A percentile compares a stretch with the other conserved stretches of the same genome.
These are phyloP conservation scores for Rallus limicola DNA, from an alignment of 2,113 vertebrate species.

Conservation along the genomic window DNA sequence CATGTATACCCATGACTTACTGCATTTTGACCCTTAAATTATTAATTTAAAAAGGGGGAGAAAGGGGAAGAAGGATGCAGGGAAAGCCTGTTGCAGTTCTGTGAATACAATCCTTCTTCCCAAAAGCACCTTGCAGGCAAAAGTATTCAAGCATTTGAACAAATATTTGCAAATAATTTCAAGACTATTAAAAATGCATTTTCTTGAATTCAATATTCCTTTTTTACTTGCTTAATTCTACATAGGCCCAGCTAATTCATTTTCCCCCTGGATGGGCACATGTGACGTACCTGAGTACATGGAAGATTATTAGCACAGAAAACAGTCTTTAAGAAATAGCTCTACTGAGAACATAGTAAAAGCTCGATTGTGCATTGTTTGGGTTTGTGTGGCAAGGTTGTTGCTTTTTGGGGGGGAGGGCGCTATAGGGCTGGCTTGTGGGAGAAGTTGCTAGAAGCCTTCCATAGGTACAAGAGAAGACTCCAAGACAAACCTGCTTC, in stretches of 20 bases:
- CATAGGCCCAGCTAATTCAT: not conserved
- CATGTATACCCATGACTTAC: not conserved
- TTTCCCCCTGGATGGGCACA: not conserved
- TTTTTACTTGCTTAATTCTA: not conserved
- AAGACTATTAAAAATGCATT: not conserved
- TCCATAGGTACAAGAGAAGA: too few species aligned
- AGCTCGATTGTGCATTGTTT: not conserved
- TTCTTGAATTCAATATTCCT: not conserved
- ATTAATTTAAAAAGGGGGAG: not conserved
- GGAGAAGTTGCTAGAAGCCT: too few species aligned
- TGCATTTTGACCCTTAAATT: not conserved
- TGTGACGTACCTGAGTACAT: not conserved
- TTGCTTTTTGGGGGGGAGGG: too few species aligned
- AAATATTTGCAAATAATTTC: not conserved
- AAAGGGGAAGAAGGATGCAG: not conserved
- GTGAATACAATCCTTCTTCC: not conserved
- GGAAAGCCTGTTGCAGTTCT: not conserved
- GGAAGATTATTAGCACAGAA: not conserved
- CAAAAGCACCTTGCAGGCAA: not conserved
- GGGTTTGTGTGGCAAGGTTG: too few species aligned
- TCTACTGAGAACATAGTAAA: not conserved
- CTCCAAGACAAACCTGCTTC: too few species aligned
- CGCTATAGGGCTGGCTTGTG: too few species aligned
- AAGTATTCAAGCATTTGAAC: not conserved
- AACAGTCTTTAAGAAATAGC: not conserved